Base-by-base conservation (phyloP, 2,888 invertebrate genomes). In the Gasteruption jaculator region DNA sequence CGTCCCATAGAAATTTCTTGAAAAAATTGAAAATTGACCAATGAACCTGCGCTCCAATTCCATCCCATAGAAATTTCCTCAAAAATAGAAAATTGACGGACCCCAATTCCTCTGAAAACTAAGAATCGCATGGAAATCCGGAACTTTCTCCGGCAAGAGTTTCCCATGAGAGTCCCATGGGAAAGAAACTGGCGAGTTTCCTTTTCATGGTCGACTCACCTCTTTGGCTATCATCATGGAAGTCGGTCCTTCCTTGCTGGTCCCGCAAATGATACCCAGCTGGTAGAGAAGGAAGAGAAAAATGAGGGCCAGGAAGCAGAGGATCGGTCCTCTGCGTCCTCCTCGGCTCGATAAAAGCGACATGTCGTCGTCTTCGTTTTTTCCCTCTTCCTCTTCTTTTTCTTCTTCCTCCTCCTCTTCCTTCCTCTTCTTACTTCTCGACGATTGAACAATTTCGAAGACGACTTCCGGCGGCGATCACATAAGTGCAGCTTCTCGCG, bases 221-320 rank as follows among this genome's bases (percentile, higher is more conserved):
- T 74, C 68, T 55, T 70, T 71, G 41, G 74, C 61, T 21, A 74
- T 53, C 74, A 74, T 74, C 39, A 71, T 53, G 7, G 71, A 56
- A 6, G 57, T 51, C 4, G 67, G 62, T 40, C 51, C 55, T 19
- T 62, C 59, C 38, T 64, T 69, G 20, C 54, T 50, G 10, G 57
- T 51, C 25, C 60, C 61, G 48, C 73, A 73, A 31, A 74, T 68
- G 38, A 74, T 65, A 26, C 73, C 72, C 27, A 74, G 61, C 44
- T 73, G 71, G 47, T 74, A 67, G 4, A 74, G 63, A 25, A 69
- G 60, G 31, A 71, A 71, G 30, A 71, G 56, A 19, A 68, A 57
- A 41, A 71, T 54, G n/a, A 74, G 58, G 29, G 67, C 65, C 27
- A 68, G 49, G 50, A 72, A 58, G 50, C 68, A 73, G 48, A 69